A percentile compares a stretch with the other conserved stretches of the same genome.
Conservation (phyloP, 2,888 invertebrate species). For the Callosobruchus maculatus region DNA sequence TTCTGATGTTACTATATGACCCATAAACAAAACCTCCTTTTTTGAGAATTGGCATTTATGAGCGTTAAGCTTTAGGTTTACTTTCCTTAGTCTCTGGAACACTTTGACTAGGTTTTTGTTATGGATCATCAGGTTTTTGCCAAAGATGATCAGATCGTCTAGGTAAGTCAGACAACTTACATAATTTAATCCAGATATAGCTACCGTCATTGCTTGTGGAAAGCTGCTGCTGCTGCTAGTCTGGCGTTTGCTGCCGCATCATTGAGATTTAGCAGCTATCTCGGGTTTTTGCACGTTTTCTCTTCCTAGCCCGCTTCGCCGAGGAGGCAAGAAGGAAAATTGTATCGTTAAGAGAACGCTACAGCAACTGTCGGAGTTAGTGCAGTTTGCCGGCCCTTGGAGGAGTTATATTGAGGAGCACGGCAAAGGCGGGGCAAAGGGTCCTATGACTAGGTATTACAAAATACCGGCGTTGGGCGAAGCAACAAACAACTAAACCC, state of each 20-base stretch:
- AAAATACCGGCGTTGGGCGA: too few species aligned
- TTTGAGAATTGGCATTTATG: too few species aligned
- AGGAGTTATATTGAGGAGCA: not conserved
- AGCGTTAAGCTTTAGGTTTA: too few species aligned
- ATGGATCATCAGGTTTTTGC: not conserved
- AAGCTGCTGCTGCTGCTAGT: too few species aligned
- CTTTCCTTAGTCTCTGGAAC: not conserved
- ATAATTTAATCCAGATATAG: constrained; percentile 6
- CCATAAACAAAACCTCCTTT: too few species aligned
- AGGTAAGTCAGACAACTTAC: constrained; percentile 2
- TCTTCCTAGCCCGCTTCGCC: not conserved
- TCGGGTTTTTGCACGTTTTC: not conserved
- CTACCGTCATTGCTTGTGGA: not conserved
- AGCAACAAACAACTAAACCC: too few species aligned
- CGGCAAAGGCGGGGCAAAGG: not conserved
- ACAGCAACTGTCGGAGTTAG: not conserved
- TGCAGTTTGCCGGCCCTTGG: not conserved
- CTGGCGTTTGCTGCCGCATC: constrained; percentile 1
- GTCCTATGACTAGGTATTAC: too few species aligned
- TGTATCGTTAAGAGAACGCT: not conserved
- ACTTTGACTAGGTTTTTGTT: not conserved
- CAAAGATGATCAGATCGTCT: constrained; percentile 4
- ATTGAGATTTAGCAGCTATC: constrained; percentile 1
- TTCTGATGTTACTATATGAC: too few species aligned
- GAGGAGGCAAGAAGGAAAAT: not conserved